phyloP scores from a whole-genome alignment of 2,888 invertebrate genomes.

The Tinea trinotella region DNA sequence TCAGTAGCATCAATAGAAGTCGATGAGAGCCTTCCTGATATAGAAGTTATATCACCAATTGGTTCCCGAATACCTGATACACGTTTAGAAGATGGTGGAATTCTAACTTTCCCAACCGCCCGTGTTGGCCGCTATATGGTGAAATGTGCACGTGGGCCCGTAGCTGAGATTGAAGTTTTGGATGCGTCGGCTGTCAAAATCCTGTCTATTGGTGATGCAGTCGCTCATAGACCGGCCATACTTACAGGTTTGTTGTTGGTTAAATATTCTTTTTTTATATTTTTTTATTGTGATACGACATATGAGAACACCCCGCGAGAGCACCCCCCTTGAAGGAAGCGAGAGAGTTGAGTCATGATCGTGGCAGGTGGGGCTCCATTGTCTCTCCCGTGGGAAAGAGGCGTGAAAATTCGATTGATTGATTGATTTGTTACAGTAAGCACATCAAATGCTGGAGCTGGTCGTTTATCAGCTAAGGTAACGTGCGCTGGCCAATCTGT shows the following conservation, averaged over 20 bases:
- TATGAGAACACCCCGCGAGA: too few species aligned
- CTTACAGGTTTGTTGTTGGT: constrained; percentile 72
- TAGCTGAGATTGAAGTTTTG: constrained; percentile 80
- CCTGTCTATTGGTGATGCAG: constrained; percentile 80
- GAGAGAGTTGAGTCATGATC: too few species aligned
- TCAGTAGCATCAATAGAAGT: constrained; percentile 75
- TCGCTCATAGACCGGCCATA: constrained; percentile 86
- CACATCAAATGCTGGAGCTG: constrained; percentile 86
- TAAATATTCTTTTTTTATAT: not conserved
- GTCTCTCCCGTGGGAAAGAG: too few species aligned
- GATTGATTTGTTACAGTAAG: not conserved
- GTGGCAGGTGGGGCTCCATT: too few species aligned
- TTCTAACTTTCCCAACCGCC: constrained; percentile 83
- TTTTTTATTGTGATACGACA: too few species aligned
- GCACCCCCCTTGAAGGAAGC: too few species aligned
- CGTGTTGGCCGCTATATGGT: constrained; percentile 84
- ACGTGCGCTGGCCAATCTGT: constrained; percentile 86
- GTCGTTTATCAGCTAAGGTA: constrained; percentile 85
- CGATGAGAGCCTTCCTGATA: constrained; percentile 72
- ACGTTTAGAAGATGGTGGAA: constrained; percentile 68
- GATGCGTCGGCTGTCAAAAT: constrained; percentile 83
- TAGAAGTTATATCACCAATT: constrained; percentile 78
- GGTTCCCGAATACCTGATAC: constrained; percentile 75
- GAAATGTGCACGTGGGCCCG: constrained; percentile 50
- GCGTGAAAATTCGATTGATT: too few species aligned